Evolutionary conservation across 1,140 invertebrate species (phyloP).

Genomic region (Melanaphis sacchari): DNA sequence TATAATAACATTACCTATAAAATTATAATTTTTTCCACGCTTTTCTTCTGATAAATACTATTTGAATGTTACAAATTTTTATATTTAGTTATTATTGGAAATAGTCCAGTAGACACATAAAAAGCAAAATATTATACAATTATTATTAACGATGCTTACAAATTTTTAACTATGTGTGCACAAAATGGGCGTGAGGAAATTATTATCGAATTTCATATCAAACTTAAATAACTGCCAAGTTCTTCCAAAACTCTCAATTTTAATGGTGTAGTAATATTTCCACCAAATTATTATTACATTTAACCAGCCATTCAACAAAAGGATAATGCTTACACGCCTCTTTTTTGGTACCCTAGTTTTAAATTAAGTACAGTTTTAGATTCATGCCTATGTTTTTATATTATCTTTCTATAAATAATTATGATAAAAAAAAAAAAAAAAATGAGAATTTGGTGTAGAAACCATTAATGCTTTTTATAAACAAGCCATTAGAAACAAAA

Average conservation of each 20-base stretch:
- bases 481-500: not conserved
- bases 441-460: not conserved
- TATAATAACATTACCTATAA: not conserved
- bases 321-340: not conserved
- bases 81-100: not conserved
- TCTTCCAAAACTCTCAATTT: not conserved
- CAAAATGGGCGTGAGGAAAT: constrained; percentile 7
- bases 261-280: not conserved
- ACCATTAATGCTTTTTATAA: not conserved
- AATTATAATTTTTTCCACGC: not conserved
- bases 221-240: not conserved
- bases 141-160: not conserved
- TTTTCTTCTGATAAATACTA: not conserved
- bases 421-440: not conserved
- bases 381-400: not conserved
- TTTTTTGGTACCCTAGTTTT: not conserved
- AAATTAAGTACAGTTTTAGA: constrained; percentile 6
- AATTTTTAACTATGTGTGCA: not conserved
- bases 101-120: not conserved
- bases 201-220: constrained; percentile 22
- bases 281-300: not conserved
- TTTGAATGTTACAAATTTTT: not conserved
- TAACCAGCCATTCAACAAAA: not conserved
- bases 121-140: not conserved
- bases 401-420: not conserved